Evolutionary conservation across 2,888 invertebrate species (phyloP).

Genomic region (Andrena hattorfiana): DNA sequence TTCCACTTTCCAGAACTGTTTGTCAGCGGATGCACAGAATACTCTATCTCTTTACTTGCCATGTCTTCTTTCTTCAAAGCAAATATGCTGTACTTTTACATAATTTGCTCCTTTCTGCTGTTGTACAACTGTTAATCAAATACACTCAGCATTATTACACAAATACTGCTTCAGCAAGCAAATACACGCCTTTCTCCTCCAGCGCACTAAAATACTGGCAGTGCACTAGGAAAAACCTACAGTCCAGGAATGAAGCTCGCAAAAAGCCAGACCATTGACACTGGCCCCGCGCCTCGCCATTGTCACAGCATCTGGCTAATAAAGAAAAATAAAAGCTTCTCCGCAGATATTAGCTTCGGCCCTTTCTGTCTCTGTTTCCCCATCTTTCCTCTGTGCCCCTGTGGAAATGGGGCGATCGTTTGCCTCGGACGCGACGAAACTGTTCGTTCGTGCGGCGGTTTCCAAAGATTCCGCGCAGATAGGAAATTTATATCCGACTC

Average conservation of each 20-base stretch:
- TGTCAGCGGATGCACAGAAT: too few relatives aligned
- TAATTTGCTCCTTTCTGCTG: too few relatives aligned
- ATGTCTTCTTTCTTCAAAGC: too few relatives aligned
- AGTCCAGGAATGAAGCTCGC: conserved; percentile 46
- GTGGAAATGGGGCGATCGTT: conserved; percentile 13
- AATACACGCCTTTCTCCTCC: too few relatives aligned
- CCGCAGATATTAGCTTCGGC: conserved; percentile 73
- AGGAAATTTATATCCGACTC: conserved; percentile 34
- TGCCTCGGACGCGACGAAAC: conserved; percentile 23
- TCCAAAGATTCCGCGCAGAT: conserved; percentile 25
- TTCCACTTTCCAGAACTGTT: too few relatives aligned
- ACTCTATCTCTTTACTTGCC: too few relatives aligned
- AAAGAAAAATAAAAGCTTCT: conserved; percentile 79
- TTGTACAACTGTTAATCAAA: too few relatives aligned
- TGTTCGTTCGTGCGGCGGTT: conserved; percentile 44
- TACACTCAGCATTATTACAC: too few relatives aligned
- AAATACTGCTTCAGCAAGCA: too few relatives aligned
- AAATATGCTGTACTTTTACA: too few relatives aligned
- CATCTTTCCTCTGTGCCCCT: background rate
- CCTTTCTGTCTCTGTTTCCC: conserved; percentile 29
- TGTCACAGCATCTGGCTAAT: conserved; percentile 74
- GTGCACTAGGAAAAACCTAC: too few relatives aligned
- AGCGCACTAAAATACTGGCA: too few relatives aligned
- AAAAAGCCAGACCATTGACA: conserved; percentile 76
- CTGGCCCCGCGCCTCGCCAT: conserved; percentile 55